phyloP scores from a whole-genome alignment of 2,797 vertebrate species.

The Pseudopleuronectes americanus region DNA sequence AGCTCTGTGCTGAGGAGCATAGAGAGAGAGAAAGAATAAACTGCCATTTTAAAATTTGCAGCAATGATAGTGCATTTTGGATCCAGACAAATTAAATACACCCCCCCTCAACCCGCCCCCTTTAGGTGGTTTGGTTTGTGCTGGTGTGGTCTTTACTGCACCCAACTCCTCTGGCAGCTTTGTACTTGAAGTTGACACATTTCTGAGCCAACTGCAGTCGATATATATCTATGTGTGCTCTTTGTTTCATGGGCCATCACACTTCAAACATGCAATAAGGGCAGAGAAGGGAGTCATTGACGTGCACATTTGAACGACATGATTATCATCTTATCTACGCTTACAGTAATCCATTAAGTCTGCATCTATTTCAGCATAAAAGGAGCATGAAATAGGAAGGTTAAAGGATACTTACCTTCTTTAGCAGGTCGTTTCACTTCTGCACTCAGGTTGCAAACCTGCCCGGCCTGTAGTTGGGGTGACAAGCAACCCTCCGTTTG shows the following conservation, averaged over 20 bases:
- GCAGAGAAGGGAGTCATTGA: constrained; percentile 76
- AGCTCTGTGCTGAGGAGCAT: constrained; percentile 53
- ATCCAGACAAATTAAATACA: constrained; percentile 63
- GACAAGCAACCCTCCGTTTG: constrained; percentile 98
- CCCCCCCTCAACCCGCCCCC: constrained; percentile 18
- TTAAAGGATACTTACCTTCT: constrained; percentile 92
- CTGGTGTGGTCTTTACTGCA: constrained; percentile 71
- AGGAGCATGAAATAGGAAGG: constrained; percentile 7
- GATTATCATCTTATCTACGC: constrained; percentile 63
- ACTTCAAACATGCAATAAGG: constrained; percentile 80
- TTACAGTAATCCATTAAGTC: constrained; percentile 58
- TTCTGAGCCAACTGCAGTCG: constrained; percentile 63
- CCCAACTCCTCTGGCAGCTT: constrained; percentile 79
- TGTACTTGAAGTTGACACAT: constrained; percentile 57
- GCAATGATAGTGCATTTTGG: constrained; percentile 63
- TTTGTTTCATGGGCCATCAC: constrained; percentile 83
- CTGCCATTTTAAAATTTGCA: constrained; percentile 75
- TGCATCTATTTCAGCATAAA: constrained; percentile 56
- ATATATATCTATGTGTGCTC: constrained; percentile 79
- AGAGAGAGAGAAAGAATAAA: constrained; percentile 41
- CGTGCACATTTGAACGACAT: constrained; percentile 79
- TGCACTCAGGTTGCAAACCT: constrained; percentile 96
- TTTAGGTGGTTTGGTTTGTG: constrained; percentile 58
- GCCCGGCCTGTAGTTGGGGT: constrained; percentile 95
- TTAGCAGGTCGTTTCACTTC: constrained; percentile 96